Base-by-base conservation (phyloP, 2,797 vertebrate species). In the Falco naumanni region DNA sequence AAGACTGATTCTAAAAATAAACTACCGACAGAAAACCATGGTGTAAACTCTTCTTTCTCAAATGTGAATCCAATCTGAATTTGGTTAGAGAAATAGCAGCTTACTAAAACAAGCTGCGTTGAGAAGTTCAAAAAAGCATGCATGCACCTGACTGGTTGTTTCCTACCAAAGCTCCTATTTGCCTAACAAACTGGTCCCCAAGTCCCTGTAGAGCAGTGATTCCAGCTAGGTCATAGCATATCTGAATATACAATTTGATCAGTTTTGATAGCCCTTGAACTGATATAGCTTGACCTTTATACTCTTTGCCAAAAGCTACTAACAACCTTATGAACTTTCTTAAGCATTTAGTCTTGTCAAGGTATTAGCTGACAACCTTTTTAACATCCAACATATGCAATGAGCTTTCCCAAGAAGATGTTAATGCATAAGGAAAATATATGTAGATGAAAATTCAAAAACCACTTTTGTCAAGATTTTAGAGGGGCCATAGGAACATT, bases 181-280 rank as follows among this genome's bases (percentile, higher is more conserved):
- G 54, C 80, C 76, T 85, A 76, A 93, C 43, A 94, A 88, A 93
- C 41, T 13, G 29, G 26, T 88, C 60, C 72, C 71, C 33, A 64
- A 48, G 39, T 72, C 57, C 69, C 81, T 86, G 28, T 60, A 45
- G 45, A 96, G 71, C 69, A 94, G 64, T 59, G 90, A 93, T 91
- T 95, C 87, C 84, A 96, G 95, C 94, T 97, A 95, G 95, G 97
- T 97, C 97, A 97, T 97, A 97, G 97, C 96, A 97, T 94, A 94
- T 97, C 97, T 96, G 96, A 96, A 97, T 97, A 97, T 5, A 94
- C 87, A 97, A 97, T 96, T 94, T 93, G 91, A 97, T 97, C 76
- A 48, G 56, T 96, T 95, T 88, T 97, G 97, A 97, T 95, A 97
- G 95, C 47, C 70, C 79, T 97, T 96, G 97, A 97, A 97, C 89